These are phyloP conservation scores for Anableps anableps DNA, from an alignment of 2,797 vertebrate genomes.

Conservation along the genomic window DNA sequence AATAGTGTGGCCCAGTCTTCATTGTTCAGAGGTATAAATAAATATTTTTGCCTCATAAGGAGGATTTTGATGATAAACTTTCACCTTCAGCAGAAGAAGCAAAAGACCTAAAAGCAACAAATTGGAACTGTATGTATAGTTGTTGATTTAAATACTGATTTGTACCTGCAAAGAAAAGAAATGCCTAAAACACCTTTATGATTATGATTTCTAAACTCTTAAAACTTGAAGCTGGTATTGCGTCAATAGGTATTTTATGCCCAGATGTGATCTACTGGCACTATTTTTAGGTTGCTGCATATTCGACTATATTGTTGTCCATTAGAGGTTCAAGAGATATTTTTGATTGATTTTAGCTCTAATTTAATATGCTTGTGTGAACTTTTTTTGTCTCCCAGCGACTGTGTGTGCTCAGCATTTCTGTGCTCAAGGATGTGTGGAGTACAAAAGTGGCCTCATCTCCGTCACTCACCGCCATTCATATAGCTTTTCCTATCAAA, in stretches of 20 bases:
- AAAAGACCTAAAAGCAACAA: neutral
- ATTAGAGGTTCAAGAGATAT: slow-evolving; percentile 30
- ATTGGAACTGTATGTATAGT: neutral
- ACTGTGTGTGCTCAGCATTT: slow-evolving; percentile 21
- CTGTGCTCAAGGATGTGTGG: slow-evolving; percentile 8
- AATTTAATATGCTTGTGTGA: slow-evolving; percentile 1
- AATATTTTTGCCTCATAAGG: neutral
- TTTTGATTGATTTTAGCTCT: slow-evolving; percentile 24
- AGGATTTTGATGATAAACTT: neutral
- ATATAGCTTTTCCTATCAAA: slow-evolving; percentile 46
- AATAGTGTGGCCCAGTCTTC: neutral
- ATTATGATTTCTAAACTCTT: neutral
- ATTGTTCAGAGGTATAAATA: neutral
- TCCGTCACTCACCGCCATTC: slow-evolving; percentile 42
- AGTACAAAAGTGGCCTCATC: slow-evolving; percentile 22
- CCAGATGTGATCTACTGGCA: neutral
- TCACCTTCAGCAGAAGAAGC: neutral
- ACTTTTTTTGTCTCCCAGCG: slow-evolving; percentile 12
- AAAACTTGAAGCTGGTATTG: neutral
- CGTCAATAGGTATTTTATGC: neutral
- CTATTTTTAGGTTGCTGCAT: neutral
- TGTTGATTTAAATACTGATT: neutral
- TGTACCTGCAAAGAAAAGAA: neutral
- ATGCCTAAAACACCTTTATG: neutral
- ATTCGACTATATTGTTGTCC: slow-evolving; percentile 10